phyloP scores from a whole-genome alignment of 2,797 vertebrate species.

The Xiphorhynchus erythropygius region DNA sequence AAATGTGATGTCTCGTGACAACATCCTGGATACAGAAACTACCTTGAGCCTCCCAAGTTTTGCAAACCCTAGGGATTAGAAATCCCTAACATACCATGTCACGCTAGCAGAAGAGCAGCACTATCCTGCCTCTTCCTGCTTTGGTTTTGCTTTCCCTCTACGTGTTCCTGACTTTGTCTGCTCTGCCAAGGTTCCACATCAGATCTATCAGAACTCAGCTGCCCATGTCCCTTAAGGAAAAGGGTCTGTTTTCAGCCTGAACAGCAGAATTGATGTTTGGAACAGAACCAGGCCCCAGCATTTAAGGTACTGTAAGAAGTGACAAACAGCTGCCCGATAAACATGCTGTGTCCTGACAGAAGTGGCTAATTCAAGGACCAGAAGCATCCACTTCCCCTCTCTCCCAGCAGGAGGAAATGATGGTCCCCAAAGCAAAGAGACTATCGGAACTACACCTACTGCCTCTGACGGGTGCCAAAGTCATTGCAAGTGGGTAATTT shows the following conservation, averaged over 20 bases:
- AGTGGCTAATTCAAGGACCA: background rate
- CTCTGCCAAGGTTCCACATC: background rate
- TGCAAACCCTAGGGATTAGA: background rate
- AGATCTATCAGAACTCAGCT: background rate
- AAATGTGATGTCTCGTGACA: background rate
- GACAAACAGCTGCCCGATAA: background rate
- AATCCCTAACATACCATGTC: accelerated
- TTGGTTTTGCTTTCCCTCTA: background rate
- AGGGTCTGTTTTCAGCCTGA: background rate
- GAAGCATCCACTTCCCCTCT: background rate
- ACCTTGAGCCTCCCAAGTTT: background rate
- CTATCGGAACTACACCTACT: background rate
- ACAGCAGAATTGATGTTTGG: background rate
- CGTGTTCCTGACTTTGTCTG: background rate
- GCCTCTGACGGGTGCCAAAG: background rate
- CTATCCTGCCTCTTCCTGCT: background rate
- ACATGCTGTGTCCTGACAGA: background rate
- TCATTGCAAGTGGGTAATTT: background rate
- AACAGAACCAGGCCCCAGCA: background rate
- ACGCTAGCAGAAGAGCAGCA: background rate
- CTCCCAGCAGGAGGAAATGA: background rate
- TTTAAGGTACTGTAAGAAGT: background rate
- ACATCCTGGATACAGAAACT: background rate
- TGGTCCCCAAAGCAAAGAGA: background rate
- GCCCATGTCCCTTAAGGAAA: background rate